phyloP scores from a whole-genome alignment of 2,888 invertebrate genomes.

The Morpho helenor region DNA sequence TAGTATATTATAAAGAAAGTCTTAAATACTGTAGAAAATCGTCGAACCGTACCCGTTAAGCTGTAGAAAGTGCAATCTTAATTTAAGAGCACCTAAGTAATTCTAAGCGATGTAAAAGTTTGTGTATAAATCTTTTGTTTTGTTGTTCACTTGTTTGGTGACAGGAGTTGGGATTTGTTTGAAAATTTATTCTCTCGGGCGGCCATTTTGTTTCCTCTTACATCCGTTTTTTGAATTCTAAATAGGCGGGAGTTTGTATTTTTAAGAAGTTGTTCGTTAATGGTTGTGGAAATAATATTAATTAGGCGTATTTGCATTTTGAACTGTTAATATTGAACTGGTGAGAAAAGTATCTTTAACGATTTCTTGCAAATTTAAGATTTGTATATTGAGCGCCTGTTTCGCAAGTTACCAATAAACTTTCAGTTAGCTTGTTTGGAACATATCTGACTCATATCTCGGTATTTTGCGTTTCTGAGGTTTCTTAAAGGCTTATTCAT shows the following conservation, averaged over 20 bases:
- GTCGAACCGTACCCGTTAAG: constrained; percentile 24
- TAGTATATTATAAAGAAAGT: no score
- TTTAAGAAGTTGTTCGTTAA: constrained; percentile 24
- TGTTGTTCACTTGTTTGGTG: constrained; percentile 57
- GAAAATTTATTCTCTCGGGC: constrained; percentile 60
- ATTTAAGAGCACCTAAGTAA: constrained; percentile 47
- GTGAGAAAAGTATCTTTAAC: no score
- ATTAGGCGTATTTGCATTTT: constrained; percentile 5
- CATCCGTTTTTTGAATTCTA: constrained; percentile 69
- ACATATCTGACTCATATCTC: no score
- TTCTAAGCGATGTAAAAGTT: constrained; percentile 59
- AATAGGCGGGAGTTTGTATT: constrained; percentile 32
- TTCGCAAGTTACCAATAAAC: no score
- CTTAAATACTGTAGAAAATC: constrained; percentile 15
- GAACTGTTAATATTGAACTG: neutral
- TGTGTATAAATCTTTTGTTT: constrained; percentile 71
- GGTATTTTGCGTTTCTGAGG: no score
- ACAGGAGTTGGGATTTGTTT: constrained; percentile 69
- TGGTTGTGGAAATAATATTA: constrained; percentile 26
- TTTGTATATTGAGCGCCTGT: no score
- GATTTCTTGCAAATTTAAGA: no score
- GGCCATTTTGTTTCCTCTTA: constrained; percentile 59
- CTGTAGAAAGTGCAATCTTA: constrained; percentile 29
- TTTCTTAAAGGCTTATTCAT: no score
- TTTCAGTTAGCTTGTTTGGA: no score